Percentiles rank a stretch among this genome's conserved stretches.
Evolutionary conservation across 2,113 vertebrate species (phyloP).

Genomic region (Crotalus horridus): DNA sequence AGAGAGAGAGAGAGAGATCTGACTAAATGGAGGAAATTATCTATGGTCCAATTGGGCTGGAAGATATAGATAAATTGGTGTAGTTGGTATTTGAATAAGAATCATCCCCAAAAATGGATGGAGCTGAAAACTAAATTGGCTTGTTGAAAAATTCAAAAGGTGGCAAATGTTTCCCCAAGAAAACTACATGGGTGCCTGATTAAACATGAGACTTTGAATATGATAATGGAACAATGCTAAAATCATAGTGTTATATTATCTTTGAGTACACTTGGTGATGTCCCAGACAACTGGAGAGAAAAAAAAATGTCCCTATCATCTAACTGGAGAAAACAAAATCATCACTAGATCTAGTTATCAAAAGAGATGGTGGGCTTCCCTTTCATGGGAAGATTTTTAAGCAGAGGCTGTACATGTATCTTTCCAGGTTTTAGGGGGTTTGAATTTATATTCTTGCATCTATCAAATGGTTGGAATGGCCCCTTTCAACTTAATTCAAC

Average conservation of each 20-base stretch:
- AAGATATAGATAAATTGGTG: neutral
- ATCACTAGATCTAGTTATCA: neutral
- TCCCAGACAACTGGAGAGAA: neutral
- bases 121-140: neutral
- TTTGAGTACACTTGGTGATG: neutral
- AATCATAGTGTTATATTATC: neutral
- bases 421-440: neutral
- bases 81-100: neutral
- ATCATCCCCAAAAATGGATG: neutral
- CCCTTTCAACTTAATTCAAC: neutral
- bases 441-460: neutral
- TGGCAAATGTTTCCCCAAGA: neutral
- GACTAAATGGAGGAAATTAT: neutral
- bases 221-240: neutral
- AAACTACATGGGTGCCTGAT: neutral
- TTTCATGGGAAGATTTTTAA: neutral
- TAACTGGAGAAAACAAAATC: neutral
- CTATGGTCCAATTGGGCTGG: neutral
- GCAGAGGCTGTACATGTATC: neutral
- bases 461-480: neutral
- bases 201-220: neutral
- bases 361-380: neutral
- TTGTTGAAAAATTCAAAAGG: neutral
- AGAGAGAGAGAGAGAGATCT: neutral
- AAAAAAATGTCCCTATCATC: neutral